Percentiles rank a stretch among this genome's conserved stretches.
These are phyloP conservation scores for Leptopilina clavipes DNA, from an alignment of 1,140 invertebrate genomes.

Conservation along the genomic window DNA sequence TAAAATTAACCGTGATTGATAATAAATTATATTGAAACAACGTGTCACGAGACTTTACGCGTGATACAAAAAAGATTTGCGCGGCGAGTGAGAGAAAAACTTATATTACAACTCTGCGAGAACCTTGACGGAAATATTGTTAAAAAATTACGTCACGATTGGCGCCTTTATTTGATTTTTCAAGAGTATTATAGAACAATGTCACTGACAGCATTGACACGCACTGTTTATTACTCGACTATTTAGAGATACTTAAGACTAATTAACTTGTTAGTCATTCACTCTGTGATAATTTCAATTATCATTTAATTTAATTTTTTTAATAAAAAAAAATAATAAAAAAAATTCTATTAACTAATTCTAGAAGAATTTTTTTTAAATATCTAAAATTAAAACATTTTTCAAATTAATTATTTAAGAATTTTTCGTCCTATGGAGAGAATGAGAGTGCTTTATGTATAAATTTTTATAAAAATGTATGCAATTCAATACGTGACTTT, in stretches of 20 bases:
- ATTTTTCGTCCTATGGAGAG: too few species aligned
- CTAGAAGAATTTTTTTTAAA: too few species aligned
- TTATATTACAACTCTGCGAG: background rate
- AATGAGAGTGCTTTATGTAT: too few species aligned
- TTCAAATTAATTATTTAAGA: too few species aligned
- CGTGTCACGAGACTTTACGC: slow-evolving; percentile 20
- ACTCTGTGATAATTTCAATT: background rate
- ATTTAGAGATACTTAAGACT: background rate
- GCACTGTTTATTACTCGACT: background rate
- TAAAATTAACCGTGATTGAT: background rate
- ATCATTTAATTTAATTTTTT: background rate
- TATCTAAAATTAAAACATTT: too few species aligned
- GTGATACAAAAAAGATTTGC: slow-evolving; percentile 17
- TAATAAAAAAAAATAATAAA: background rate
- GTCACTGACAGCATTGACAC: background rate
- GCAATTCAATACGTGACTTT: slow-evolving; percentile 6
- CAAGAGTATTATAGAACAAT: background rate
- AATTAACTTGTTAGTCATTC: background rate
- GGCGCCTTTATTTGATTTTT: slow-evolving; percentile 29
- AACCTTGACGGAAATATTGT: slow-evolving; percentile 4
- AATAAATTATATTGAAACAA: too few species aligned
- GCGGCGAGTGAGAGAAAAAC: slow-evolving; percentile 1
- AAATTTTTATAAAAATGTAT: background rate
- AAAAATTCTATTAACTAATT: too few species aligned
- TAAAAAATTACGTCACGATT: background rate